Evolutionary conservation across 1,140 invertebrate species (phyloP).

Genomic region (Dendrolimus punctatus): DNA sequence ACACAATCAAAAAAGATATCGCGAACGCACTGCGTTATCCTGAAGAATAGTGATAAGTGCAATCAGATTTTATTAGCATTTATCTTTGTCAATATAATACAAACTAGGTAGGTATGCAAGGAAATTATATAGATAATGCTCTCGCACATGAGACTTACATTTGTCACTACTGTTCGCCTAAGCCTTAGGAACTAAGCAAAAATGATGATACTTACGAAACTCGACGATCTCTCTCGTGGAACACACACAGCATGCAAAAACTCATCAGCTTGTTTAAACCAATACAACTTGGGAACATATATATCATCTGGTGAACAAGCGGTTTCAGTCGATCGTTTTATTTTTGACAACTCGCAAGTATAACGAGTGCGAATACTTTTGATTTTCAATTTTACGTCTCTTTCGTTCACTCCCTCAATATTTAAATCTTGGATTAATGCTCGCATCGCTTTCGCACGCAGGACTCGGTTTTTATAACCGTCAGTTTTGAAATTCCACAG

Average conservation of each 20-base stretch:
- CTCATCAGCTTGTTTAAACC: constrained; percentile 6
- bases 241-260: constrained; percentile 3
- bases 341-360: constrained; percentile 9
- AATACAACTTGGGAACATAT: constrained; percentile 7
- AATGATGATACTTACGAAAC: constrained; percentile 5
- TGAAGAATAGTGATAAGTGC: too few species aligned
- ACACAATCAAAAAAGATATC: too few species aligned
- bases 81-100: too few species aligned
- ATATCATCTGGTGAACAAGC: constrained; percentile 8
- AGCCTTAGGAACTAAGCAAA: too few species aligned
- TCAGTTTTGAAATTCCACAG: constrained; percentile 6
- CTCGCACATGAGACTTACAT: too few species aligned
- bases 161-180: too few species aligned
- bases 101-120: too few species aligned
- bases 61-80: too few species aligned
- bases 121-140: too few species aligned
- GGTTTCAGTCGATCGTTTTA: constrained; percentile 8
- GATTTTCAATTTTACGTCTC: constrained; percentile 12
- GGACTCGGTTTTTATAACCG: neutral
- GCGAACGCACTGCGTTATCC: too few species aligned
- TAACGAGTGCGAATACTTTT: constrained; percentile 9
- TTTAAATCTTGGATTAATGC: constrained; percentile 12
- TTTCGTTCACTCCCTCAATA: constrained; percentile 8
- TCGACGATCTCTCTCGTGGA: neutral
- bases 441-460: constrained; percentile 6